Evolutionary conservation across 2,888 invertebrate species (phyloP).

Genomic region (Poecilus cupreus): DNA sequence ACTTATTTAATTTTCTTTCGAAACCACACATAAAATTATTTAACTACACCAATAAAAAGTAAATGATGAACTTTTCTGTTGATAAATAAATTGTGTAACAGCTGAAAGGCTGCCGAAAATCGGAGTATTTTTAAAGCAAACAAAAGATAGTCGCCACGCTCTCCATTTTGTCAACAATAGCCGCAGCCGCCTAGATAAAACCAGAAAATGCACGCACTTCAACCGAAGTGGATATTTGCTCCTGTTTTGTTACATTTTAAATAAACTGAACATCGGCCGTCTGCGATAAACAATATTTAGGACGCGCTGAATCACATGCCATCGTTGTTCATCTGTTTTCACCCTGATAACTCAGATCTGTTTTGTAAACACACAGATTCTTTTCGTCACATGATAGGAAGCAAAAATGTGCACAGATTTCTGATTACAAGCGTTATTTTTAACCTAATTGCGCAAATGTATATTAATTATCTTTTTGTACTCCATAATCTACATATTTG

Average conservation of each 20-base stretch:
- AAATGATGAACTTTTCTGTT: neutral
- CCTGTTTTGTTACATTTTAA: neutral
- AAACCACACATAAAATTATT: neutral
- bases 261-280: neutral
- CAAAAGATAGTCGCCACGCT: conserved; percentile 23
- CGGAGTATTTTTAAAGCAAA: conserved; percentile 15
- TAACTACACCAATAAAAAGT: conserved; percentile 1
- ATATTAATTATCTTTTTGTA: conserved; percentile 4
- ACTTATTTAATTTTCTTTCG: neutral
- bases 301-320: conserved; percentile 15
- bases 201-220: neutral
- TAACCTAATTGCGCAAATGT: conserved; percentile 22
- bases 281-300: conserved; percentile 4
- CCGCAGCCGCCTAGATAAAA: conserved; percentile 10
- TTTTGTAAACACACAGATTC: conserved; percentile 40
- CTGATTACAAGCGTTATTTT: conserved; percentile 34
- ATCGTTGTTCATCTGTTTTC: conserved; percentile 42
- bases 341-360: conserved; percentile 17
- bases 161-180: conserved; percentile 30
- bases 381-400: conserved; percentile 42
- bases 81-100: conserved; percentile 8
- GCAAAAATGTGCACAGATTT: conserved; percentile 36
- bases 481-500: neutral
- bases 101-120: conserved; percentile 8
- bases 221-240: neutral